Base-by-base conservation (phyloP, 2,888 invertebrate species). In the Himalopsyche japonica region DNA sequence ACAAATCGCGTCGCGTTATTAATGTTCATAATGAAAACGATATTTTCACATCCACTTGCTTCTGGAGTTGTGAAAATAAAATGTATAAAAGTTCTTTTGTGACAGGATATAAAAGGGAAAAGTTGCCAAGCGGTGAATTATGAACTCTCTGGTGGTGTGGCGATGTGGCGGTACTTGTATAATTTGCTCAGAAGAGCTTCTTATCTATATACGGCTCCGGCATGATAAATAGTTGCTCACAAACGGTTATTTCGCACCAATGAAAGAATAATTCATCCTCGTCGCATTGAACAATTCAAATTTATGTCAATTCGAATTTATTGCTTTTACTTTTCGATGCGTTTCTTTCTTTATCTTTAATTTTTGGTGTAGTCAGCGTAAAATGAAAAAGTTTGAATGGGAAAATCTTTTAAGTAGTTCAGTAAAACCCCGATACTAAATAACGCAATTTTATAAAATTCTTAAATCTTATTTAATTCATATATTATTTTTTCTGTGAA, bases 171-270 rank as follows among this genome's bases (percentile, higher is more conserved):
- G 70, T 20, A 70, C 83, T 80, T 64, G 81, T 81, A 80, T 85
- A 85, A 85, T 85, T 85, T 85, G 83, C 83, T 85, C 85, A 77
- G 57, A 27, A 76, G 85, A 79, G 81, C 80, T 76, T 49, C 82
- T 82, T 83, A 83, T 79, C 79, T 84, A 49, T 80, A 76, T 80
- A 70, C 70, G 70, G 82, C 78, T 57, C 34, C 32, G 79, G 43
- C 34, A 83, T 83, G 82, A 85, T 79, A 82, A 81, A 85, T 57
- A 76, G 83, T 79, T 83, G 43, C 85, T 83, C 57, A 78, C 76
- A 85, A 78, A 48, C 64, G 77, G 70, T 79, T 70, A 82, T 37
- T 82, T 83, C 82, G 47, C 81, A 83, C 82, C 43, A 77, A 15
- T n/a, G 80, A 83, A 47, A 27, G 47, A 43, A 77, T 34, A 77